Evolutionary conservation across 2,113 vertebrate genomes (phyloP), one percentile per base, ranked within the genome.

Genomic region (Acrocephalus kingi): DNA sequence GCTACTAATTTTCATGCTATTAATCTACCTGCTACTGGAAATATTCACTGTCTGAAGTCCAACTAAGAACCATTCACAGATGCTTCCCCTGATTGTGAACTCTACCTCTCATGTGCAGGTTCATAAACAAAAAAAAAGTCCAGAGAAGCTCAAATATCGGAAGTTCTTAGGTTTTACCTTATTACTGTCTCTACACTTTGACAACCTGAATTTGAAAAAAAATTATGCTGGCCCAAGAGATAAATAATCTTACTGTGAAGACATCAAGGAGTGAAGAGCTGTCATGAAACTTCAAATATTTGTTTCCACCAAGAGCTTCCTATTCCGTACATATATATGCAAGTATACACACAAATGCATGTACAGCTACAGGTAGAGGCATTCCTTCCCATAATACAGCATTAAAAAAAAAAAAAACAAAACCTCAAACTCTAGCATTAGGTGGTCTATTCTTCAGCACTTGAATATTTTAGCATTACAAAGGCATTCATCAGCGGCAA

Each of bases 31-130:
- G 15, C 25, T 80, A 41, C 45, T 55, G 41, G 30, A 87, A 64
- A 18, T 52, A 94, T 87, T 84, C n/a, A 41, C 16, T 33, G 20
- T 16, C 63, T 86, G 13, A 83, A 59, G 11, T 73, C 33, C 54
- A 76, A 1, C 23, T 67, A 80, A 61, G 28, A 56, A 24, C 13
- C 4, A 14, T 0, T 52, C 16, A 24, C 76, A 67, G 52, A 61
- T 66, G 18, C 27, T 69, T 72, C 35, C 35, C 9, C 27, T 7
- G 37, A 39, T 10, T 28, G 67, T 31, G 19, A 83, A 15, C 31
- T n/a, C 37, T 30, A 0, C 46, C 56, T 49, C 6, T 52, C 6
- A 0, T 35, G 21, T 1, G 2, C 22, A 84, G 23, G 20, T 23
- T 80, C 35, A 56, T 35, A 63, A 83, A 31, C 28, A 62, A 72